phyloP scores from a whole-genome alignment of 2,888 invertebrate species.

The Amphipyra berbera region DNA sequence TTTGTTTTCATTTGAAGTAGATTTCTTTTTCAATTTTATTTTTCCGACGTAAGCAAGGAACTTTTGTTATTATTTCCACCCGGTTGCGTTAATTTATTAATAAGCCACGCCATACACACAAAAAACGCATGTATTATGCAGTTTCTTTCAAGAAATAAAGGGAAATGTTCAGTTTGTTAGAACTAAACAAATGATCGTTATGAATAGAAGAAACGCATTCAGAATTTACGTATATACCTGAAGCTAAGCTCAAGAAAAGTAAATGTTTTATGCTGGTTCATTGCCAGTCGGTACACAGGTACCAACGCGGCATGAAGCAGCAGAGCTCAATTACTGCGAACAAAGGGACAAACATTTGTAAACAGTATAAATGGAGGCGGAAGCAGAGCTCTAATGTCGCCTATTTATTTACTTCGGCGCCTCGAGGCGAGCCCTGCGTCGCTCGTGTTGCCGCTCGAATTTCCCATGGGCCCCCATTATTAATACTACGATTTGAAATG shows the following conservation, averaged over 20 bases:
- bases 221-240: background rate
- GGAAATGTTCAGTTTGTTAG: background rate
- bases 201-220: background rate
- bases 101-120: too few relatives aligned
- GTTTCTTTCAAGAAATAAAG: background rate
- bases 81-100: too few relatives aligned
- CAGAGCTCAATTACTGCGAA: constrained; percentile 49
- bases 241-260: background rate
- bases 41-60: background rate
- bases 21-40: constrained; percentile 3
- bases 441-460: constrained; percentile 47
- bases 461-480: constrained; percentile 64
- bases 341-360: constrained; percentile 49
- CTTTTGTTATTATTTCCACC: too few relatives aligned
- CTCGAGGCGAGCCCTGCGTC: constrained; percentile 24
- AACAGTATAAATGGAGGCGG: constrained; percentile 51
- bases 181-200: constrained; percentile 7
- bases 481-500: constrained; percentile 61
- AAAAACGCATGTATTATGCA: background rate
- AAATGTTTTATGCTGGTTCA: constrained; percentile 12
- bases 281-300: constrained; percentile 24
- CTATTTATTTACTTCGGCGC: constrained; percentile 53
- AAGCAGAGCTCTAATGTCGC: constrained; percentile 48
- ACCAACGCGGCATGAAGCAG: constrained; percentile 34
- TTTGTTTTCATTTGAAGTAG: constrained; percentile 2